phyloP scores from a whole-genome alignment of 2,113 vertebrate genomes.

The Sceloporus tristichus region DNA sequence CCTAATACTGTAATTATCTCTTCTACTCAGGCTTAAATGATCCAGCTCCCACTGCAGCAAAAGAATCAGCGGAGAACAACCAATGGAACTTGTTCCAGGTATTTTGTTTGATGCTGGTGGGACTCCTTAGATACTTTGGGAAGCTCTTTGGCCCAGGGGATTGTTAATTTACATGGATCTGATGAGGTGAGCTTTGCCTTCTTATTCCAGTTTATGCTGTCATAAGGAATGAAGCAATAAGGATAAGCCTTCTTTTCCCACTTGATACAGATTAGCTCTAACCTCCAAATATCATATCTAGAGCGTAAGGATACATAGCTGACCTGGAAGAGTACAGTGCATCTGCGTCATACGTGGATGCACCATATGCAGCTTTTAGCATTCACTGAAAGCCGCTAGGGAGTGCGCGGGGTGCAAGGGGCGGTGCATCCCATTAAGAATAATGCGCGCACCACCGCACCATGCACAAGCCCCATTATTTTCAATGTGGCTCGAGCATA shows the following conservation, averaged over 20 bases:
- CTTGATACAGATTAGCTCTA: neutral
- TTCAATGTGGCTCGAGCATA: too few relatives aligned
- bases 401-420: too few relatives aligned
- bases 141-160: neutral
- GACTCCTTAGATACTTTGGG: too few relatives aligned
- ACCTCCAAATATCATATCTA: neutral
- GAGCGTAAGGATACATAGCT: neutral
- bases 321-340: neutral
- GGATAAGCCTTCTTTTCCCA: neutral
- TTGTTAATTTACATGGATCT: neutral
- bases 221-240: neutral
- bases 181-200: constrained; percentile 22
- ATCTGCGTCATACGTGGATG: too few relatives aligned
- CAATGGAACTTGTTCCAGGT: constrained; percentile 84
- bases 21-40: constrained; percentile 83
- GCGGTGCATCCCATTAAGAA: too few relatives aligned
- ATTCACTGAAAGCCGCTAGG: too few relatives aligned
- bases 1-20: constrained; percentile 13
- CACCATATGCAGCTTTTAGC: too few relatives aligned
- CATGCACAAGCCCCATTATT: too few relatives aligned
- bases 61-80: constrained; percentile 74
- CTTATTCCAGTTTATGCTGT: constrained; percentile 16
- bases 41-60: constrained; percentile 75
- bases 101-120: constrained; percentile 6
- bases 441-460: too few relatives aligned